Evolutionary conservation across 2,797 vertebrate species (phyloP), one percentile per base, ranked within the genome.

Genomic region (Euthynnus affinis): DNA sequence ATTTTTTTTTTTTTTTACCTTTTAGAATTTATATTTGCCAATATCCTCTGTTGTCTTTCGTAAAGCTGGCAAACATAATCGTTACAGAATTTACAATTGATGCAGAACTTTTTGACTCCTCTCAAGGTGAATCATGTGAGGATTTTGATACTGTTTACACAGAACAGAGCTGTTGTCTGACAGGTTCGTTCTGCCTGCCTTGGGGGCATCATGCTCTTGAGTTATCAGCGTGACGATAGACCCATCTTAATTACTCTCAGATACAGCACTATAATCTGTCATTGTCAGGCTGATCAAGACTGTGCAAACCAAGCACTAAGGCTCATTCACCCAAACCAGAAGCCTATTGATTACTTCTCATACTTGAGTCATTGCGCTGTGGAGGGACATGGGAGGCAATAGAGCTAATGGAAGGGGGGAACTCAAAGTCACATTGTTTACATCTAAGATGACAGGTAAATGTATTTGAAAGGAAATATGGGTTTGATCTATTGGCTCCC

Each of bases 161-260:
- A 75, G 78, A 73, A 78, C 71, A 75, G 77, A 84, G 85, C 78
- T 71, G 84, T 72, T 75, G 76, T 87, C 74, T 89, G 89, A 91
- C 91, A 91, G 86, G 83, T 86, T 78, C 83, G 67, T 56, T 83
- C 79, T 66, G 86, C 59, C 76, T 85, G 85, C 87, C 81, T 86
- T 44, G 52, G 66, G 70, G 87, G 80, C 89, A 83, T 90, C 78
- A 55, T 75, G 87, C 86, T 89, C 80, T 75, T 80, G 82, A 92
- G 91, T 91, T 91, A 91, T 93, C 92, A 82, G 88, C 70, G 76
- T 91, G 88, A 89, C 88, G 86, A 94, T 88, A 89, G 91, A 91
- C 85, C 93, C 88, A 89, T 96, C 94, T 95, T 96, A 95, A 95
- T 96, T 96, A 95, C 93, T 90, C 85, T 87, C 85, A 79, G 82